Evolutionary conservation across 2,888 invertebrate species (phyloP), one percentile per base, ranked within the genome.

Genomic region (Chymomyza fuscimana): DNA sequence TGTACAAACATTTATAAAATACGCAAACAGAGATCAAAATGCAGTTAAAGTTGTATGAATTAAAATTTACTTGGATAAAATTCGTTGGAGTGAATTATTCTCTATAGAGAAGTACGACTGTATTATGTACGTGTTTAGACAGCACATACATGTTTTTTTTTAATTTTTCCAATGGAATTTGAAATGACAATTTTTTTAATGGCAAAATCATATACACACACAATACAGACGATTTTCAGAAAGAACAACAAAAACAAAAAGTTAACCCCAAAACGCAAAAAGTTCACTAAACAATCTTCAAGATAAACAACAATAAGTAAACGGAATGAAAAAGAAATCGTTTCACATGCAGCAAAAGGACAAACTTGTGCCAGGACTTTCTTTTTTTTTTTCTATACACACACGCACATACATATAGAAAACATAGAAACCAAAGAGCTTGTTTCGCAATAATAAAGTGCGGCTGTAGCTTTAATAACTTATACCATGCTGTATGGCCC

Each of bases 401-500:
- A 59, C 19, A 46, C 40, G 1, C 29, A 63, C 22, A 46, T 16
- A 19, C 22, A 40, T 40, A 51, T 22, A 63, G 4, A 46, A 51
- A 50, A 54, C 54, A 54, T n/a, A 54, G 10, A 16, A 12, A 19
- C 1, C 9, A 54, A 7, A 16, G 9, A 22, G 63, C 75, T 84
- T 84, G 82, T 84, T 78, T 73, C 73, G 76, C 74, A 85, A 85
- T 82, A 87, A 87, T 87, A 85, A 75, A 85, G 83, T 85, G 87
- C 69, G 77, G 86, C 76, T 81, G 76, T 75, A 82, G 80, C 81
- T 80, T 85, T 87, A 85, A 85, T 85, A 85, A 87, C 78, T 86
- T 80, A 67, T 72, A 71, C 75, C 54, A 16, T 46, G 12, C 40
- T 65, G 76, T 69, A 72, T 68, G 29, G 29, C 36, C 51, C 62